These are phyloP conservation scores for Cheilinus undulatus DNA, from an alignment of 2,113 vertebrate genomes.

Conservation along the genomic window DNA sequence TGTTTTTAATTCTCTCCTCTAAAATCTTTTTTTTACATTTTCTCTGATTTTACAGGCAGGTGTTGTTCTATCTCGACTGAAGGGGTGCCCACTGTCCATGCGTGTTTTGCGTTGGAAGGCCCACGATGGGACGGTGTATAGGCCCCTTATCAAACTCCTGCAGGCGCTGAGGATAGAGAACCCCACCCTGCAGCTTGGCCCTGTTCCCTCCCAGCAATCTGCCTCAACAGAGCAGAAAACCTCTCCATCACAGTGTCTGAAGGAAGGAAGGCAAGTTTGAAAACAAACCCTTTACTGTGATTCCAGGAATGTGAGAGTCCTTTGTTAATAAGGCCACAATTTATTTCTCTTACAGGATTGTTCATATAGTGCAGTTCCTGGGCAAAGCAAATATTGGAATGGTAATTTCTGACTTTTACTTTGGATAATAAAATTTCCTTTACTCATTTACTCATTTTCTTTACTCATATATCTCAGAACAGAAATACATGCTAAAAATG, in stretches of 20 bases:
- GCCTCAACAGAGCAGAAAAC: conserved; percentile 33
- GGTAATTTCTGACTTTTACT: conserved; percentile 75
- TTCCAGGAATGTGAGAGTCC: background rate
- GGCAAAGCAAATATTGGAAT: conserved; percentile 81
- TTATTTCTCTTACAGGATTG: conserved; percentile 75
- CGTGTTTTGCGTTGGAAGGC: conserved; percentile 78
- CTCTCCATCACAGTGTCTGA: conserved; percentile 58
- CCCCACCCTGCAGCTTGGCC: conserved; percentile 74
- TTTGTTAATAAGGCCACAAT: background rate
- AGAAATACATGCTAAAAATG: too few species aligned
- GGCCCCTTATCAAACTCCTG: conserved; percentile 83
- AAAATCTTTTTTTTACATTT: too few species aligned
- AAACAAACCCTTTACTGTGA: background rate
- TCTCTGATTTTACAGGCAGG: conserved; percentile 72
- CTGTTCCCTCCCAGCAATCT: conserved; percentile 33
- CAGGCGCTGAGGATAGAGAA: conserved; percentile 81
- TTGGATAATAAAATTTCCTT: background rate
- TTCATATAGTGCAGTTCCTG: conserved; percentile 83
- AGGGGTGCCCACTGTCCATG: conserved; percentile 79
- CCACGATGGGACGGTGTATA: conserved; percentile 71
- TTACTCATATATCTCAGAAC: too few species aligned
- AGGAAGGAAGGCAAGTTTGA: conserved; percentile 74
- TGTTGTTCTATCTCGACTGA: conserved; percentile 79
- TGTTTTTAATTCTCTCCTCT: too few species aligned
- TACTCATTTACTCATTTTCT: rapidly evolving